Conservation (phyloP, 2,888 invertebrate species). For the Cylloceria caligata region DNA sequence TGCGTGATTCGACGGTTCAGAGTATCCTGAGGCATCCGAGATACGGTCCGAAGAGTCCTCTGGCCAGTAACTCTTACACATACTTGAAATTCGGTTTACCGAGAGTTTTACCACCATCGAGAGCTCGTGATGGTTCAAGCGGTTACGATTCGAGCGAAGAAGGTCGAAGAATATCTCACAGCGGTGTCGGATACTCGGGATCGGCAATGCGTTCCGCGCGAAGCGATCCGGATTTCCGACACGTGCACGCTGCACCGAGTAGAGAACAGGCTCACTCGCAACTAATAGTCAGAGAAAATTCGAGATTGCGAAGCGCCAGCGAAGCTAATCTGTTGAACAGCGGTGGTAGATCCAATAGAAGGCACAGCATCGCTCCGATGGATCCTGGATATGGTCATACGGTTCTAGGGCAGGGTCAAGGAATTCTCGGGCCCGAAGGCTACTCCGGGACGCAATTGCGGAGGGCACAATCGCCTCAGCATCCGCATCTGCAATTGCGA, state of each 20-base stretch:
- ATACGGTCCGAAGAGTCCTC: conserved; percentile 95
- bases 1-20: conserved; percentile 96
- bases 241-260: conserved; percentile 76
- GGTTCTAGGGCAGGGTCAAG: conserved; percentile 70
- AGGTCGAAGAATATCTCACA: conserved; percentile 79
- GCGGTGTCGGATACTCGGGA: conserved; percentile 87
- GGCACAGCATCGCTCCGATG: conserved; percentile 83
- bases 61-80: conserved; percentile 96
- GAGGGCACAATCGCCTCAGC: conserved; percentile 73
- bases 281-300: conserved; percentile 76
- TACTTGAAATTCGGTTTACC: conserved; percentile 97
- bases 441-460: conserved; percentile 70
- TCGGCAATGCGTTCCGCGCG: conserved; percentile 89
- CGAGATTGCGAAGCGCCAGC: conserved; percentile 88
- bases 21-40: conserved; percentile 95
- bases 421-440: conserved; percentile 71
- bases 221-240: conserved; percentile 93
- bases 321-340: conserved; percentile 92
- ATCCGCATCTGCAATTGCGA: conserved; percentile 82
- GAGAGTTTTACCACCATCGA: conserved; percentile 93
- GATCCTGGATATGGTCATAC: conserved; percentile 79
- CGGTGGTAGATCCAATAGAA: conserved; percentile 74
- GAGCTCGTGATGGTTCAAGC: conserved; percentile 92
- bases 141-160: conserved; percentile 96
- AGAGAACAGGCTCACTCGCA: conserved; percentile 79